Base-by-base conservation (phyloP, 2,888 invertebrate species). In the Folsomia candida region DNA sequence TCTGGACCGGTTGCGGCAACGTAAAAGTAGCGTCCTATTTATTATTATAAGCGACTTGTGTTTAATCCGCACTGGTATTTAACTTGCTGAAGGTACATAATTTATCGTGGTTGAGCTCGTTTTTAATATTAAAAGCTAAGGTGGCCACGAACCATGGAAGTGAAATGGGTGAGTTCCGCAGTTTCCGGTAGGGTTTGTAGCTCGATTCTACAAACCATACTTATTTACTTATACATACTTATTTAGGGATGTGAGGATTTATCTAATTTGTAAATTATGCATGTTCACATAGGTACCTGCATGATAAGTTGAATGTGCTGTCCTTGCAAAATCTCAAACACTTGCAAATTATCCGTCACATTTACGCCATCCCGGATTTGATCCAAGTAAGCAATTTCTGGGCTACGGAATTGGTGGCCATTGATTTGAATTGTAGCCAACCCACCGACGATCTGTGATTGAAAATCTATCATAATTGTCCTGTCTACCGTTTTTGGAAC, bases 101-200 rank as follows among this genome's bases (percentile, higher is more conserved):
- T n/a, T n/a, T n/a, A n/a, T n/a, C n/a, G n/a, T n/a, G n/a, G n/a
- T n/a, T n/a, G n/a, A n/a, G n/a, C n/a, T n/a, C n/a, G n/a, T n/a
- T n/a, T n/a, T n/a, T n/a, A n/a, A n/a, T n/a, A n/a, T n/a, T n/a
- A n/a, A n/a, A n/a, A n/a, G n/a, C n/a, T n/a, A n/a, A n/a, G n/a
- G n/a, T n/a, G n/a, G n/a, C n/a, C n/a, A n/a, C n/a, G n/a, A n/a
- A 1, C 70, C 72, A 66, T 72, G 67, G 22, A 72, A 20, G 62
- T 76, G 76, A 74, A 74, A 76, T 0, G 76, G 76, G 61, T 76
- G 76, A 4, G 62, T 51, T 54, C 69, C 68, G 51, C 76, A 76
- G 27, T 68, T 28, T 9, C 47, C 47, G 9, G 47, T 47, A 11
- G 47, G 47, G 9, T 18, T 18, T 47, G 47, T 18, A 11, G 47